Evolutionary conservation across 1,140 invertebrate species (phyloP), one percentile per base, ranked within the genome.

Genomic region (Zaprionus inermis): DNA sequence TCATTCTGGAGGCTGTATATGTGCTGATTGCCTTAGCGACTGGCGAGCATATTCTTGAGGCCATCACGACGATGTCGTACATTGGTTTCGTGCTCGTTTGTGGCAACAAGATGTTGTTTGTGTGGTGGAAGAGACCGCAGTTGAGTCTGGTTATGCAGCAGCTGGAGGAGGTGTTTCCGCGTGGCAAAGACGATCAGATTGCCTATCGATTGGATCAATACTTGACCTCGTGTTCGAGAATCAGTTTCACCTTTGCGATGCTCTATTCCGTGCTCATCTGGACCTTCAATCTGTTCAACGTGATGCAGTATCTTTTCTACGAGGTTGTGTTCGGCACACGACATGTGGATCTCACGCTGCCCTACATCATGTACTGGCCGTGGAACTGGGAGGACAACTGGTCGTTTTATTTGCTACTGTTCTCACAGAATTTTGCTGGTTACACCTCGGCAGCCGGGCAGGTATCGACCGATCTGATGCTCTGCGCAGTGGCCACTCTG

Each of bases 221-320:
- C 41, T 49, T 90, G 11, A n/a, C 60, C 0, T 78, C 74, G 11
- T 77, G 76, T 7, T 60, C 65, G 0, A 46, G 70, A 3, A 71
- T 91, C 3, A 90, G 83, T n/a, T 12, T 79, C 0, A 74, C 44
- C n/a, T 91, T 90, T 30, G 36, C 80, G 1, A 11, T 76, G 14
- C 79, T 91, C 12, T 91, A 90, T 16, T 80, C 79, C 0, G 61
- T 91, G 34, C 73, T 90, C 0, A 90, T 91, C 4, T 91, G 83
- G 83, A 91, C 90, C 1, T 91, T 82, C 41, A 91, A 91, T 68
- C 58, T 91, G 2, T 90, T 85, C 30, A 65, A 73, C 6, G 77
- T 74, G 22, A 73, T 79, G 66, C 74, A 91, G 18, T 91, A 72
- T 36, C 12, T 80, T 2, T 49, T 91, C 11, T 85, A 88, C 18